Evolutionary conservation across 2,888 invertebrate species (phyloP).

Genomic region (Pyrocoelia pectoralis): DNA sequence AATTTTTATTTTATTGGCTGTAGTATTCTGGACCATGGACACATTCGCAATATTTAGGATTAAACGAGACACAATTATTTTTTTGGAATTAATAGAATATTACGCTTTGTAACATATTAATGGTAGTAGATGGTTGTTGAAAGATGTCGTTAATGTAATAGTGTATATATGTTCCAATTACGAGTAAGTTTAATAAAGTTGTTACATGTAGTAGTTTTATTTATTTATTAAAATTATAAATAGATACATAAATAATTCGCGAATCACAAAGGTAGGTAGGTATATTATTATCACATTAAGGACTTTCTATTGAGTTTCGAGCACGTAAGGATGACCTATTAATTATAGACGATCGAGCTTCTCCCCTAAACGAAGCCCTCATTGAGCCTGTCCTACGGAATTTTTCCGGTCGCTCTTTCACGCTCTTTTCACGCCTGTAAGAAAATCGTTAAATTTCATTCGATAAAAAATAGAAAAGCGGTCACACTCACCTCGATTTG

Average conservation of each 20-base stretch:
- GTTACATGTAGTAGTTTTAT: constrained; percentile 10
- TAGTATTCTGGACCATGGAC: background rate
- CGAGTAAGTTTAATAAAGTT: constrained; percentile 27
- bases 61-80: constrained; percentile 2
- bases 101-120: background rate
- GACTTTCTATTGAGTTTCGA: constrained; percentile 52
- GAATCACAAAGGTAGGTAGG: background rate
- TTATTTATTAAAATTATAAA: background rate
- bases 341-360: constrained; percentile 68
- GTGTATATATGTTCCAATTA: constrained; percentile 31
- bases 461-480: background rate
- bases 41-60: constrained; percentile 4
- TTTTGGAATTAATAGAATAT: background rate
- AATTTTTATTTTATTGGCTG: background rate
- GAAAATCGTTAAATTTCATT: constrained; percentile 3
- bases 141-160: constrained; percentile 21
- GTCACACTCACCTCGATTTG: constrained; percentile 67
- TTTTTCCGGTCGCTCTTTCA: constrained; percentile 47
- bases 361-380: constrained; percentile 70
- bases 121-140: constrained; percentile 17
- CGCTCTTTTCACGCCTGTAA: constrained; percentile 40
- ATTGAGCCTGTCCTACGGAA: constrained; percentile 63
- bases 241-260: constrained; percentile 2
- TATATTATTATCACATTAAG: constrained; percentile 5
- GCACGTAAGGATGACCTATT: constrained; percentile 64